Evolutionary conservation across 2,888 invertebrate genomes (phyloP).

Genomic region (Synergus japonicus): DNA sequence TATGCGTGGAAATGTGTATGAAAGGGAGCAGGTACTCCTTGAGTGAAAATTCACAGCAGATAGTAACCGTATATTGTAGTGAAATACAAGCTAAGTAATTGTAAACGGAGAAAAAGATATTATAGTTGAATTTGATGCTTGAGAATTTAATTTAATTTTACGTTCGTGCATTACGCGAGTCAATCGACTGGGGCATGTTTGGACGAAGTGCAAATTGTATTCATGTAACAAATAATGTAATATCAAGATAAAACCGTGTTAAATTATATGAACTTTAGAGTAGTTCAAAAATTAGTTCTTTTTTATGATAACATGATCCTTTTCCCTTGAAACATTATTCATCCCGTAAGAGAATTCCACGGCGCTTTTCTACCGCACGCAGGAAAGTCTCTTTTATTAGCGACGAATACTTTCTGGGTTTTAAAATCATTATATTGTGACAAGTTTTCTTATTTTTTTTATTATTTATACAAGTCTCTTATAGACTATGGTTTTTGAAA

Average conservation of each 20-base stretch:
- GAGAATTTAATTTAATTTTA: not conserved
- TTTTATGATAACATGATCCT: too few relatives aligned
- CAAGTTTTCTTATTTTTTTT: too few relatives aligned
- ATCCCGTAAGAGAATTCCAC: too few relatives aligned
- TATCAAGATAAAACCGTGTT: conserved; percentile 7
- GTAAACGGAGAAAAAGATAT: not conserved
- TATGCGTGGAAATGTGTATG: not conserved
- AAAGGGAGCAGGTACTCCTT: not conserved
- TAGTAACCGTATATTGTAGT: not conserved
- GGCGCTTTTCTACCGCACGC: too few relatives aligned
- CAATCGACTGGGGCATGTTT: not conserved
- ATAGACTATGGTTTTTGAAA: too few relatives aligned
- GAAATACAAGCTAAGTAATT: not conserved
- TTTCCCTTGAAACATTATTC: too few relatives aligned
- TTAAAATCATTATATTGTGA: too few relatives aligned
- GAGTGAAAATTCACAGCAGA: not conserved
- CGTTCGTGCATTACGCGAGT: not conserved
- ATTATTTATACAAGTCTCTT: too few relatives aligned
- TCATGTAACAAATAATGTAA: conserved; percentile 14
- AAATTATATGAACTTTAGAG: too few relatives aligned
- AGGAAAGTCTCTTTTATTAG: too few relatives aligned
- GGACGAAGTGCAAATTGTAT: not conserved
- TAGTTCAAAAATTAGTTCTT: not conserved
- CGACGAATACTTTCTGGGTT: too few relatives aligned
- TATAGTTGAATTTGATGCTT: not conserved